Evolutionary conservation across 2,888 invertebrate species (phyloP).

Genomic region (Willowsia nigromaculata): DNA sequence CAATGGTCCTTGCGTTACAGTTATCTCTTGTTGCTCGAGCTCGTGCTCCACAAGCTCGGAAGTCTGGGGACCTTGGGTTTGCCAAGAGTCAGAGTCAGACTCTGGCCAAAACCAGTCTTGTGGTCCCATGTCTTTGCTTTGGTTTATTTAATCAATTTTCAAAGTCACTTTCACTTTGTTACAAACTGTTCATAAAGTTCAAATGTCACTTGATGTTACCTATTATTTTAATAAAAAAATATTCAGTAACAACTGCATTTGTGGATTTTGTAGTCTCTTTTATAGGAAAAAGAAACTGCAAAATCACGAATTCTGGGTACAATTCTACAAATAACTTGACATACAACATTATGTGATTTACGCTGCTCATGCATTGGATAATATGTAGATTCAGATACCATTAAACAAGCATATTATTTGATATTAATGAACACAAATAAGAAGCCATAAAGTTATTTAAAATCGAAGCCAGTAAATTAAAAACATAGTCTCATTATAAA

Average conservation of each 20-base stretch:
- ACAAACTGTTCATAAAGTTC: constrained; percentile 1
- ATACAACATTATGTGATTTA: no score
- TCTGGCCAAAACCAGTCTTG: constrained; percentile 66
- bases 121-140: constrained; percentile 5
- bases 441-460: no score
- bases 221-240: neutral
- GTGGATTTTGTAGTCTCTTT: constrained; percentile 40
- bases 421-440: no score
- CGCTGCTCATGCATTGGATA: no score
- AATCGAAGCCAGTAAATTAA: no score
- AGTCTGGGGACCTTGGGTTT: neutral
- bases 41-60: neutral
- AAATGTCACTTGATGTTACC: neutral
- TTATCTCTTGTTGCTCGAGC: neutral
- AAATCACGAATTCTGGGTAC: no score
- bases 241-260: neutral
- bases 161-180: constrained; percentile 20
- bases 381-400: no score
- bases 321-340: no score
- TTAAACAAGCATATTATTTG: no score
- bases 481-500: no score
- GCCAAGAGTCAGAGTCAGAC: neutral
- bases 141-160: neutral
- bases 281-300: constrained; percentile 19
- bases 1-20: neutral